A percentile compares a stretch with the other conserved stretches of the same genome.
phyloP scores from a whole-genome alignment of 2,113 vertebrate genomes.

The Oceanodroma tethys region DNA sequence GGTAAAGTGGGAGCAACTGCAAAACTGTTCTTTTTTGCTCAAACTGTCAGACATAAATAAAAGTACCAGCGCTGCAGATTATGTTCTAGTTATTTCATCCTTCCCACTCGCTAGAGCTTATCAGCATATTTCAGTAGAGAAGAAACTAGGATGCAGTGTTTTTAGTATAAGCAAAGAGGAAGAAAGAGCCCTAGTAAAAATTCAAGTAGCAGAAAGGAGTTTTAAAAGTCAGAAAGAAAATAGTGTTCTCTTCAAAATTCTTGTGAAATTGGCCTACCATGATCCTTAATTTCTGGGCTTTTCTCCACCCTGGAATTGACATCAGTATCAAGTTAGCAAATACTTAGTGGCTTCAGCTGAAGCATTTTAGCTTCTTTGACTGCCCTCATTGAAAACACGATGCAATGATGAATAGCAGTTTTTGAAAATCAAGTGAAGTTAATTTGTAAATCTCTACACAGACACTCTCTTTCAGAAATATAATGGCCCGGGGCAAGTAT shows the following conservation, averaged over 20 bases:
- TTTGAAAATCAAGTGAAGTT: neutral
- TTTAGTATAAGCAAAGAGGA: neutral
- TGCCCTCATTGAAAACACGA: neutral
- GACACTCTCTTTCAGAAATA: neutral
- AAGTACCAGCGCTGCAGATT: neutral
- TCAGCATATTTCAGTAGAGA: neutral
- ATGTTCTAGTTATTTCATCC: neutral
- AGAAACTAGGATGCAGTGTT: neutral
- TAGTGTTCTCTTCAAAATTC: neutral
- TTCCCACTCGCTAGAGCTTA: neutral
- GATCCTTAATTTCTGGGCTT: neutral
- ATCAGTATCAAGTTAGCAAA: constrained; percentile 41
- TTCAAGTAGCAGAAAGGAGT: neutral
- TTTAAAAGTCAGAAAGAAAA: neutral
- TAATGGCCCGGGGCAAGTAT: neutral
- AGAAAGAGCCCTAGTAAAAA: neutral
- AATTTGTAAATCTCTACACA: constrained; percentile 5
- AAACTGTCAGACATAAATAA: neutral
- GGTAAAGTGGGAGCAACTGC: neutral
- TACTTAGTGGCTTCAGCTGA: constrained; percentile 20
- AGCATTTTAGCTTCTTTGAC: neutral
- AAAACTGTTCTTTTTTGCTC: neutral
- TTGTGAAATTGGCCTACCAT: neutral
- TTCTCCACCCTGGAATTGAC: neutral
- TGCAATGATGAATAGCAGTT: neutral